A percentile compares a stretch with the other conserved stretches of the same genome.
These are phyloP conservation scores for Equus quagga DNA, from an alignment of 2,113 vertebrate genomes.

Conservation along the genomic window DNA sequence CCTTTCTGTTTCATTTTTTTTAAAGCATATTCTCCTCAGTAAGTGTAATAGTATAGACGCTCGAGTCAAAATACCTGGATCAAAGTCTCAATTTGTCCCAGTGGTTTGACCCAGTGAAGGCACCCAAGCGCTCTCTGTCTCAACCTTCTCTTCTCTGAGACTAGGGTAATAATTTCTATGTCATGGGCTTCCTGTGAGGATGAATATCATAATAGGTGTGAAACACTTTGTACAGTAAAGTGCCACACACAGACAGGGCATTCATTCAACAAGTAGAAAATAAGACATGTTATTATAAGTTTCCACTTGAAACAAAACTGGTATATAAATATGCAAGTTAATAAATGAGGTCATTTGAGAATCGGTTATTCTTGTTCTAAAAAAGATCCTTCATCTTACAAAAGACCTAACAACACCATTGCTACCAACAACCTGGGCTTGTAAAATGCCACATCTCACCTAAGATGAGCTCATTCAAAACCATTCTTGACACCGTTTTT, in stretches of 20 bases:
- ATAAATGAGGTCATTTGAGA: neutral
- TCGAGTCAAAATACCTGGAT: neutral
- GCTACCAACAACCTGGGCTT: neutral
- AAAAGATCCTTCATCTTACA: neutral
- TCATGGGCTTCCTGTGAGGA: neutral
- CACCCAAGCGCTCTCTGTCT: neutral
- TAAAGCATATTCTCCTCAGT: neutral
- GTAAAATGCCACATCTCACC: neutral
- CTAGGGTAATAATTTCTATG: neutral
- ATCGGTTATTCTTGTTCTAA: neutral
- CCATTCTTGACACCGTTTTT: neutral
- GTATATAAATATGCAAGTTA: neutral
- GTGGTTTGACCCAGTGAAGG: neutral
- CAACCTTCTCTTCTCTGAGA: neutral
- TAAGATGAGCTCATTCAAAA: neutral
- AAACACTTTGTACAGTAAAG: neutral
- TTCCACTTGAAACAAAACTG: neutral
- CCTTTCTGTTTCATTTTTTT: neutral
- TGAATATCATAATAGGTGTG: neutral
- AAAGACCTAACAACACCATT: neutral
- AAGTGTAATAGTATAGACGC: neutral
- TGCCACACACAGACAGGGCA: neutral
- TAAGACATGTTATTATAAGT: neutral
- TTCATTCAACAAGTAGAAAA: constrained; percentile 16
- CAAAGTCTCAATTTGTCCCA: neutral